Base-by-base conservation (phyloP, 2,888 invertebrate genomes). In the Galerucella nymphaeae region DNA sequence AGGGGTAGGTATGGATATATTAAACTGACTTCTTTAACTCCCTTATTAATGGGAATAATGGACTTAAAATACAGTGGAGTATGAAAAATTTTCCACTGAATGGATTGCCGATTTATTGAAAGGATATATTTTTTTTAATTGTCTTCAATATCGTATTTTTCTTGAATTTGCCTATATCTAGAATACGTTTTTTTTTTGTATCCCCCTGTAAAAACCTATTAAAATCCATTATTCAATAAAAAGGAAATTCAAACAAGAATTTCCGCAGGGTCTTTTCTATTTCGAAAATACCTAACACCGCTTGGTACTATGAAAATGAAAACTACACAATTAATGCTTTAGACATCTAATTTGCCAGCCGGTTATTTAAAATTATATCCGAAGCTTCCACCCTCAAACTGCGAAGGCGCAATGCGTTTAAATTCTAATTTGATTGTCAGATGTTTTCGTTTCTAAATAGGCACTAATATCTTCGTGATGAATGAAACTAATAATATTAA, bases 341-440 rank as follows among this genome's bases (percentile, higher is more conserved):
- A 82, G 79, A 80, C 80, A 75, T 82, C 80, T 82, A 82, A 82
- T 82, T 82, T 81, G 72, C 80, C 76, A 76, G 74, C 80, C 76
- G 75, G 80, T 78, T 81, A 80, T 80, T 81, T 75, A 76, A 79
- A 82, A 82, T 81, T 81, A 81, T 80, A 75, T 65, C 76, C 75
- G 72, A 30, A 74, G 76, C 76, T 71, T 77, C 75, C 76, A 69
- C 70, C 70, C 68, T 71, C 72, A 18, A 64, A 55, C 41, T 53
- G 58, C 45, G 62, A 73, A 76, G 76, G 76, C 78, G 79, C 77
- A 73, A 78, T 72, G 76, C 66, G 66, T 53, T 72, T 53, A 61
- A 72, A 64, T 70, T 66, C 63, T 71, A 68, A 74, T 73, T 70
- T 53, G 58, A 57, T 45, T 66, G 53, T 67, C 23, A 59, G 59